Percentiles rank a stretch among this genome's conserved stretches.
These are phyloP conservation scores for Leuctra nigra DNA, from an alignment of 2,888 invertebrate species.

Conservation along the genomic window DNA sequence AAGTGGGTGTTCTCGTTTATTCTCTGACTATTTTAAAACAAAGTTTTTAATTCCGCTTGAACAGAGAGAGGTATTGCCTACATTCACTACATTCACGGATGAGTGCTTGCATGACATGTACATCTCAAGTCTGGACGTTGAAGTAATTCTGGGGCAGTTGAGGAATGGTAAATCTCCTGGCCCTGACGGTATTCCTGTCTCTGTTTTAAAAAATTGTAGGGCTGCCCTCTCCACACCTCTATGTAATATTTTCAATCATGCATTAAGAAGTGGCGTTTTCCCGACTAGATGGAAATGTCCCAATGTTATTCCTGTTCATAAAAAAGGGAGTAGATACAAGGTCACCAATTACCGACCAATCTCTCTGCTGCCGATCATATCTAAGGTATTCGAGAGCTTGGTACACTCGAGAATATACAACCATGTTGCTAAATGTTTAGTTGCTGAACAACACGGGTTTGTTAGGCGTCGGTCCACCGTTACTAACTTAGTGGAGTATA, in stretches of 20 bases:
- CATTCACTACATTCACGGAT: not conserved
- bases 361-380: too few species aligned
- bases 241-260: not conserved
- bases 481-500: not conserved
- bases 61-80: not conserved
- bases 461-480: not conserved
- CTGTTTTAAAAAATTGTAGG: not conserved
- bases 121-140: not conserved
- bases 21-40: not conserved
- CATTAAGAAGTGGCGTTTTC: not conserved
- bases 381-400: too few species aligned
- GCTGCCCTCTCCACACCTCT: not conserved
- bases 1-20: not conserved
- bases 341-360: constrained; percentile 5
- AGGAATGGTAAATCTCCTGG: constrained; percentile 2
- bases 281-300: not conserved
- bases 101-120: not conserved
- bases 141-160: not conserved
- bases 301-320: not conserved
- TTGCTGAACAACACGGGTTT: not conserved
- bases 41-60: not conserved
- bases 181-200: constrained; percentile 1
- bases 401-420: not conserved
- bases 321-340: not conserved
- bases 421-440: not conserved